phyloP scores from a whole-genome alignment of 2,888 invertebrate genomes.

The Itoplectis maculator region DNA sequence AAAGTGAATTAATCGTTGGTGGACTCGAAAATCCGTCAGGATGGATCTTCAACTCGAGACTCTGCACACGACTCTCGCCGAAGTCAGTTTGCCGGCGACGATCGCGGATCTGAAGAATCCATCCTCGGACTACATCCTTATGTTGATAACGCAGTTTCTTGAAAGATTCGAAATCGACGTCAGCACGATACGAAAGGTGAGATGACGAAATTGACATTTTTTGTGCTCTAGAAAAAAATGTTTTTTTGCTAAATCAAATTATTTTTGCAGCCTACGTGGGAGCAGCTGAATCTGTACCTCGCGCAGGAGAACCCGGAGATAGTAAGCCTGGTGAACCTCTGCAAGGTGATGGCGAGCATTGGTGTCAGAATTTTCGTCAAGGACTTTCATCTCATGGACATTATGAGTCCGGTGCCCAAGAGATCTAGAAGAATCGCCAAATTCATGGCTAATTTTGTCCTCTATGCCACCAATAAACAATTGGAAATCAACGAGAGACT shows the following conservation, averaged over 20 bases:
- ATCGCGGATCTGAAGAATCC: conserved; percentile 75
- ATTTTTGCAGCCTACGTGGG: conserved; percentile 70
- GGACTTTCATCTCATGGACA: conserved; percentile 74
- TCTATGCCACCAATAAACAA: conserved; percentile 71
- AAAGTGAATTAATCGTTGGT: neutral
- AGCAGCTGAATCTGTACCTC: conserved; percentile 65
- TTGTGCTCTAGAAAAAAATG: too few species aligned
- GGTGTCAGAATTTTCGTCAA: conserved; percentile 72
- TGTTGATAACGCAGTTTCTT: conserved; percentile 73
- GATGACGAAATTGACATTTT: neutral
- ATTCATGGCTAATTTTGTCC: conserved; percentile 75
- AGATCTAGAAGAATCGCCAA: conserved; percentile 72
- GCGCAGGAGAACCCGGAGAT: conserved; percentile 69
- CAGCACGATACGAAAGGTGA: conserved; percentile 70
- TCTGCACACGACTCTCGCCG: neutral
- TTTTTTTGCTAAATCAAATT: neutral
- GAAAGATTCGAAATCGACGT: conserved; percentile 71
- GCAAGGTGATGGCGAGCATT: conserved; percentile 69
- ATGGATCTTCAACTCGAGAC: conserved; percentile 2
- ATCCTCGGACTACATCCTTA: conserved; percentile 73
- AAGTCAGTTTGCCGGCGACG: conserved; percentile 70
- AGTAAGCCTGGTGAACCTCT: conserved; percentile 73
- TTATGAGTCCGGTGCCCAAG: conserved; percentile 75
- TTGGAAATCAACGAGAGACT: conserved; percentile 65
- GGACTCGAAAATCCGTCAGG: neutral